Evolutionary conservation across 2,888 invertebrate species (phyloP), one percentile per base, ranked within the genome.

Genomic region (Ametastegia equiseti): DNA sequence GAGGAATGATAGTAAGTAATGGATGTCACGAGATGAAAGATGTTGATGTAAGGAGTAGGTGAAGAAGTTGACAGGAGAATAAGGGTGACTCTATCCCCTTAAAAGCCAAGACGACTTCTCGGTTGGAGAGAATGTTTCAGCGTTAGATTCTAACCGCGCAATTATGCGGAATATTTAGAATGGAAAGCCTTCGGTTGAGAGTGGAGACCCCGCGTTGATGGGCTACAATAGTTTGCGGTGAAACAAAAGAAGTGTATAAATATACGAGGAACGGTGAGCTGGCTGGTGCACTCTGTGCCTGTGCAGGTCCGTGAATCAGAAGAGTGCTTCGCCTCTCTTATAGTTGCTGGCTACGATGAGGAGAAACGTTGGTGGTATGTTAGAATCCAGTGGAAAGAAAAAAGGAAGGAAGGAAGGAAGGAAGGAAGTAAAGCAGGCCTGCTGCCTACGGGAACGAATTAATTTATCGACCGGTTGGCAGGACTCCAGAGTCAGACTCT

Each of bases 401-500:
- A 9, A 23, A 67, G 67, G 67, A 39, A 67, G 67, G 67, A 67
- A 39, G 67, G 67, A 67, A 42, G 67, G 42, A 36, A 36, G 67
- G 65, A 65, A 36, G 36, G 65, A 27, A 39, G 57, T 23, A 13
- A 65, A 33, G 39, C 36, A 19, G 9, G 67, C 67, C 36, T 36
- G 67, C 39, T 39, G 71, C 71, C 71, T 47, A 47, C 45, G 71
- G 71, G 71, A 71, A 71, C 71, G 71, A 71, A 54, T 57, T 75
- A 75, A 75, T 75, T 75, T 57, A 75, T 75, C 75, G 75, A 75
- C 36, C 75, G 50, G 36, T 75, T 75, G 75, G 75, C 75, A 54
- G 30, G 19, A 75, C 36, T 75, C 75, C 75, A 75, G 54, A 47
- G 36, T 47, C 71, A 67, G 67, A 36, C 67, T 36, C 36, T 67